Evolutionary conservation across 1,140 invertebrate genomes (phyloP).

Genomic region (Trichonephila clavata): DNA sequence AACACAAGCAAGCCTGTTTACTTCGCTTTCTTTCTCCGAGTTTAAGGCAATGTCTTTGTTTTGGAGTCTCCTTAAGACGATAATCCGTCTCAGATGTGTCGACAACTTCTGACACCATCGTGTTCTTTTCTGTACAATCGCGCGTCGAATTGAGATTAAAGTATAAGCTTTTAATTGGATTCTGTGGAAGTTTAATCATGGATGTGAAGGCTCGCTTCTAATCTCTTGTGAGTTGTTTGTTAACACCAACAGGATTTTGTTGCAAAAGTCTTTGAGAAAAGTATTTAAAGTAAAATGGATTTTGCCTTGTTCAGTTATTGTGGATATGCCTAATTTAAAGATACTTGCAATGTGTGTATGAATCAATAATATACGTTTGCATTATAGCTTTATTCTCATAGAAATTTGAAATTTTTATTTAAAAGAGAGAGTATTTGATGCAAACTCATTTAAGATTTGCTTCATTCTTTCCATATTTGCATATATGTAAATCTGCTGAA

Average conservation of each 20-base stretch:
- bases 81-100: conserved; percentile 4
- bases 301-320: neutral
- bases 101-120: neutral
- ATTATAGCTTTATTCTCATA: no score
- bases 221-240: neutral
- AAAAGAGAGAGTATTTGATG: no score
- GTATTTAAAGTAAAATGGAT: neutral
- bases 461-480: no score
- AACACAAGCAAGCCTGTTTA: neutral
- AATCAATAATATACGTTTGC: no score
- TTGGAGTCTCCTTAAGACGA: neutral
- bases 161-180: conserved; percentile 43
- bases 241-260: neutral
- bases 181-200: neutral
- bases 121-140: neutral
- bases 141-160: neutral
- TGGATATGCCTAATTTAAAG: no score
- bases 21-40: neutral
- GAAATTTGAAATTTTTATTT: no score
- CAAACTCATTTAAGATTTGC: no score
- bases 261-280: no score
- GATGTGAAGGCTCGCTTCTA: neutral
- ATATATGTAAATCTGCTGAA: no score
- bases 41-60: neutral
- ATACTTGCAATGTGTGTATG: no score